phyloP scores from a whole-genome alignment of 2,113 vertebrate genomes.

The Halichoeres trimaculatus region DNA sequence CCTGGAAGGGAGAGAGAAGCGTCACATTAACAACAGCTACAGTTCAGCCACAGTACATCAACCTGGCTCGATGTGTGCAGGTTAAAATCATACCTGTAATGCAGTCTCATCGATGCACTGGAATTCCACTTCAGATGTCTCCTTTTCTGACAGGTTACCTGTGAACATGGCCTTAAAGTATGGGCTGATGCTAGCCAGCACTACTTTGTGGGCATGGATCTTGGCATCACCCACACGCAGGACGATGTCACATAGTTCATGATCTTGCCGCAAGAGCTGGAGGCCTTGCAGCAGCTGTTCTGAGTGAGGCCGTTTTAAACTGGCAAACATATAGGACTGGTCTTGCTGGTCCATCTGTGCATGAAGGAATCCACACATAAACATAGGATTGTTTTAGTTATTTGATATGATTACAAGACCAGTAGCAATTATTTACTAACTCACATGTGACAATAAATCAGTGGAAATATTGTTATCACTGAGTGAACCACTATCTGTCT shows the following conservation, averaged over 20 bases:
- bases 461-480: not conserved
- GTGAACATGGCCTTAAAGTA: constrained; percentile 99
- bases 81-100: constrained; percentile 84
- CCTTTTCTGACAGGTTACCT: constrained; percentile 95
- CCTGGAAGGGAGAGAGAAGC: constrained; percentile 76
- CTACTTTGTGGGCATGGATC: constrained; percentile 97
- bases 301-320: constrained; percentile 93
- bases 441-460: not conserved
- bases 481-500: not conserved
- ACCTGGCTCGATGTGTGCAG: not conserved
- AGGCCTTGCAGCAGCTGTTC: constrained; percentile 98
- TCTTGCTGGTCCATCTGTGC: constrained; percentile 97
- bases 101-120: constrained; percentile 95
- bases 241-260: constrained; percentile 95
- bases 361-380: constrained; percentile 67
- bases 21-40: constrained; percentile 14
- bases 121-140: constrained; percentile 96
- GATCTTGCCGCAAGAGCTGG: constrained; percentile 96
- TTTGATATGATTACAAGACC: not conserved
- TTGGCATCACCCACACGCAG: constrained; percentile 96
- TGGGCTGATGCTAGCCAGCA: constrained; percentile 97
- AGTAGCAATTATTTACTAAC: not conserved
- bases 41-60: constrained; percentile 12
- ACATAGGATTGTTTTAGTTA: constrained; percentile 19
- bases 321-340: constrained; percentile 97